Percentiles rank a stretch among this genome's conserved stretches.
phyloP scores from a whole-genome alignment of 2,113 vertebrate species.

The Callopanchax toddi region DNA sequence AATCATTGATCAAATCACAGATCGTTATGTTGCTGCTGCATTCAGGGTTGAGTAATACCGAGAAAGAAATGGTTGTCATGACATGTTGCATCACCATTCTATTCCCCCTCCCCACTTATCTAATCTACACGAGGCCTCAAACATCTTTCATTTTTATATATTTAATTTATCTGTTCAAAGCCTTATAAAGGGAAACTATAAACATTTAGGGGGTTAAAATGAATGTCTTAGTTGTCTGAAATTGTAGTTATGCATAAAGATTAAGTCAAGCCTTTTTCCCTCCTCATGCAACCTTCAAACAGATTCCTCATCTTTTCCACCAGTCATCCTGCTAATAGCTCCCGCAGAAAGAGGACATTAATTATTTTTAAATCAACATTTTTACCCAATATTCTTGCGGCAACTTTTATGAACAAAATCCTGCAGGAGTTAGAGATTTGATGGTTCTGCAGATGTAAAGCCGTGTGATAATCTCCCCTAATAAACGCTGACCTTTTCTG shows the following conservation, averaged over 20 bases:
- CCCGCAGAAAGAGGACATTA: constrained; percentile 16
- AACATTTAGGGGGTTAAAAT: no score
- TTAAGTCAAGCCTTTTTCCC: constrained; percentile 32
- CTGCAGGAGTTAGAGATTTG: not conserved
- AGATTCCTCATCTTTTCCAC: constrained; percentile 46
- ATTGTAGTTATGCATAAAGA: constrained; percentile 22
- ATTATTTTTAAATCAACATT: constrained; percentile 1
- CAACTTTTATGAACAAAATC: not conserved
- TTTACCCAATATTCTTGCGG: not conserved
- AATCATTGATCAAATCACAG: constrained; percentile 7
- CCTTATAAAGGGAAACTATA: not conserved
- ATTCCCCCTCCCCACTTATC: not conserved
- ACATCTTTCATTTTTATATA: no score
- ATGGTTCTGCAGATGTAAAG: not conserved
- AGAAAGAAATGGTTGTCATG: not conserved
- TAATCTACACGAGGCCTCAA: not conserved
- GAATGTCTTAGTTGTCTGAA: no score
- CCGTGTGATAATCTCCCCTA: not conserved
- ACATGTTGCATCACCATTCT: not conserved
- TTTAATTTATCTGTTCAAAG: not conserved
- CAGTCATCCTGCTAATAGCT: constrained; percentile 15
- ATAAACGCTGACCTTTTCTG: not conserved
- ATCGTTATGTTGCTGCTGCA: constrained; percentile 27
- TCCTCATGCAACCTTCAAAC: constrained; percentile 33
- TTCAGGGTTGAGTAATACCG: not conserved